Evolutionary conservation across 2,888 invertebrate genomes (phyloP), one percentile per base, ranked within the genome.

Genomic region (Aleiodes alternator): DNA sequence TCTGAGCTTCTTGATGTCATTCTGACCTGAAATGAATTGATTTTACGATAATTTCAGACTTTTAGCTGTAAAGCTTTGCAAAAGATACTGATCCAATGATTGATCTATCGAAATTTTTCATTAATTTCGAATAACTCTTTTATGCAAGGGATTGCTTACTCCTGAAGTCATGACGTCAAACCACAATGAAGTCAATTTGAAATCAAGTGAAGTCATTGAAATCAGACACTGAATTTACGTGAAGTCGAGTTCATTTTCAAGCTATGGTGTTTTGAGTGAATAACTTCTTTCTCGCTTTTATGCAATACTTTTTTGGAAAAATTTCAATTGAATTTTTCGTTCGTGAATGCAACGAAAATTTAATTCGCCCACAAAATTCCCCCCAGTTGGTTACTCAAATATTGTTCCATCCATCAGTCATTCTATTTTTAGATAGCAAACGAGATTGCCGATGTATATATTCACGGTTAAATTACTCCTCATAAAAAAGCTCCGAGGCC

Each of bases 1-100:
- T 79, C 96, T 94, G 85, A 97, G 88, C 87, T 97, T 96, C 90
- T 96, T 96, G 84, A 97, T 96, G 87, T 97, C 96, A 82, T 94
- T 95, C 89, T 97, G 96, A 82, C 97, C 96, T 96, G 90, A 23
- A 90, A 89, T 76, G 81, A 6, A 64, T n/a, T 7, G 6, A 43
- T 43, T 43, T 64, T 43, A 16, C 5, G 14, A 43, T 64, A 43
- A 43, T 43, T 64, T 43, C 48, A n/a, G 48, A 64, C 14, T 16
- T 11, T 2, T 8, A 9, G 56, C 11, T 16, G 5, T 1, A 3
- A 16, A 14, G 1, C 16, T 43, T 43, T 43, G 43, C 43, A 43
- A 43, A 43, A 38, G 38, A 38, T 3, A 1, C 2, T 34, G 34
- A 34, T 34, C 6, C 34, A 34, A 43, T 43, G 8, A 43, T 11